Base-by-base conservation (phyloP, 2,888 invertebrate species). In the Parascotia fuliginaria region DNA sequence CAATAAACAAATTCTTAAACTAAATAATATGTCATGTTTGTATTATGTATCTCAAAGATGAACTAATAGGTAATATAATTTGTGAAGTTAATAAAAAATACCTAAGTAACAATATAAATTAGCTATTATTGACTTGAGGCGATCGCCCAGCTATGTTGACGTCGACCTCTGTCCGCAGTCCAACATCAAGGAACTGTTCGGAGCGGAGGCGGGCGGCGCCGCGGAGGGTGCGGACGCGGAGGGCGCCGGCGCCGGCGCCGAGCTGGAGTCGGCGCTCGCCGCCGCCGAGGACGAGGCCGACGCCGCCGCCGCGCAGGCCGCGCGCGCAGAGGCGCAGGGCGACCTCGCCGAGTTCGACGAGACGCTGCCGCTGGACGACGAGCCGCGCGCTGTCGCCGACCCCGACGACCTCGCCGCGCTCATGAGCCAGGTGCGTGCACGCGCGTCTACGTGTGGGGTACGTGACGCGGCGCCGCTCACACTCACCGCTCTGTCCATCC, bases 291-390 rank as follows among this genome's bases (percentile, higher is more conserved):
- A 99, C 87, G 98, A 98, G 81, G 96, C 96, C 50, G 99, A 99
- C 90, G 98, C 97, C 13, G 95, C 96, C 67, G 98, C 98, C 6
- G 97, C 98, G 0, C 94, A 94, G 73, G 96, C 95, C 0, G 98
- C 98, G 2, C 96, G 96, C 73, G 97, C 97, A 3, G 98, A 99
- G 89, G 97, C 95, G 29, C 95, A 96, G 57, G 96, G 96, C 9
- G 97, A 98, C 85, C 93, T 98, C 62, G 98, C 97, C 0, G 98
- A 98, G 90, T 98, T 98, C 90, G 98, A 98, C 90, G 98, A 99
- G 89, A 96, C 95, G 73, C 96, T 98, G 88, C 98, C 98, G 36
- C 93, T 97, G 63, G 96, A 96, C 49, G 96, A 96, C 46, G 93
- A 93, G 97, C 89, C 95, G 41, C 67, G 55, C 47, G 56, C 65